phyloP scores from a whole-genome alignment of 2,797 vertebrate species.

The Molossus alvarezi region DNA sequence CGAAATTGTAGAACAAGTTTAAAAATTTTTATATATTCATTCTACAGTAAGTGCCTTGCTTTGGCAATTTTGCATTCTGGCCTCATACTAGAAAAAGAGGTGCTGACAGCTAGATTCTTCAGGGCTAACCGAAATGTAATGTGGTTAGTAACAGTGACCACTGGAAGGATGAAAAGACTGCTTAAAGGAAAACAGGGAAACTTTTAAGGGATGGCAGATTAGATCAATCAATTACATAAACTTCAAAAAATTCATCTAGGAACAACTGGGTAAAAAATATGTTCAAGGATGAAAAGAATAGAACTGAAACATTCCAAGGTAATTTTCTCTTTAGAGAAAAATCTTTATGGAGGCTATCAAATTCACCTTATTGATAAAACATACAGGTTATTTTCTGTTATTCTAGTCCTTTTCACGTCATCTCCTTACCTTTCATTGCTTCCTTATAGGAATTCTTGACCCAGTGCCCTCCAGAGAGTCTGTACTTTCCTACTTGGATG shows the following conservation, averaged over 20 bases:
- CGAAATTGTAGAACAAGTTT: neutral
- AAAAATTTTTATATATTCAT: neutral
- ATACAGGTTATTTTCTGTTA: neutral
- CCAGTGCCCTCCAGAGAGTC: neutral
- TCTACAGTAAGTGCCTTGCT: neutral
- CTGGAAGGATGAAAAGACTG: neutral
- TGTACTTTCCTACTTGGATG: neutral
- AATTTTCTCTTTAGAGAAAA: neutral
- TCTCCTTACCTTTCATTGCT: neutral
- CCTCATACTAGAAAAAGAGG: neutral
- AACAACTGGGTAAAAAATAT: neutral
- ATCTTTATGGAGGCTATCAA: neutral
- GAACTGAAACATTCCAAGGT: neutral
- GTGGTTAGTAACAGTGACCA: neutral
- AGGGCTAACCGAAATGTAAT: neutral
- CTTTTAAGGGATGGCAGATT: neutral
- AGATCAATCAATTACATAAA: neutral
- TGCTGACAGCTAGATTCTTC: neutral
- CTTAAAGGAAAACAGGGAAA: neutral
- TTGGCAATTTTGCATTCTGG: neutral
- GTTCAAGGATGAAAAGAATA: conserved; percentile 1
- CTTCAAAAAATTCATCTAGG: neutral
- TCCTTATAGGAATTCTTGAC: neutral
- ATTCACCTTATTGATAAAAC: neutral
- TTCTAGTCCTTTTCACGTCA: neutral